Conservation (phyloP, 2,113 vertebrate genomes). For the Murina feae region DNA sequence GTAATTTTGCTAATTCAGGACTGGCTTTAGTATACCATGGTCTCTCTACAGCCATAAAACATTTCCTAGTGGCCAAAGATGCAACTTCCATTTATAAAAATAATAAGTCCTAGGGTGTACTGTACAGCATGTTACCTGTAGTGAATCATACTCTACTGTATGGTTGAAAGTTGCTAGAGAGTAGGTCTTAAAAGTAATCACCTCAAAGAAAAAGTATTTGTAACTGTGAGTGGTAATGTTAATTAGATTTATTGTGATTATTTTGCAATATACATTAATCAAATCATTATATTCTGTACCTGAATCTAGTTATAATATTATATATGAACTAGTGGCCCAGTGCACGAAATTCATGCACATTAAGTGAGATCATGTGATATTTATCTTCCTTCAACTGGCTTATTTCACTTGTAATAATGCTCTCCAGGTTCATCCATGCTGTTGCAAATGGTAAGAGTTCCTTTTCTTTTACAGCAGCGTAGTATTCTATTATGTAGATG, state of each 20-base stretch:
- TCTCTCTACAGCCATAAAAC: not conserved
- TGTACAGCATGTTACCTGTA: not conserved
- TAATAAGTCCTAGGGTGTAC: not conserved
- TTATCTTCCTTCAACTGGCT: too few relatives aligned
- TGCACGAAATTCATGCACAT: too few relatives aligned
- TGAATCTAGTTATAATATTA: not conserved
- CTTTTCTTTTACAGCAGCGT: too few relatives aligned
- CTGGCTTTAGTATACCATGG: not conserved
- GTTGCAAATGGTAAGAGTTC: too few relatives aligned
- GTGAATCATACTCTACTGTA: not conserved
- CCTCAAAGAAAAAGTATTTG: not conserved
- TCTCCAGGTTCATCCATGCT: too few relatives aligned
- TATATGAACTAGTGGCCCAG: not conserved
- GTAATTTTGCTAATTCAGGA: not conserved
- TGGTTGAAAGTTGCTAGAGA: not conserved
- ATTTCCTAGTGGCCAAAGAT: not conserved
- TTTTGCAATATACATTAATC: not conserved
- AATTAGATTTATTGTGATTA: not conserved
- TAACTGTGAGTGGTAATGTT: not conserved
- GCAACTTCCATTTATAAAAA: not conserved
- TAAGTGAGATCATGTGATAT: too few relatives aligned
- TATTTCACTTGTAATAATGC: too few relatives aligned
- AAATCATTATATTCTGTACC: not conserved
- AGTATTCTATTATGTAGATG: too few relatives aligned
- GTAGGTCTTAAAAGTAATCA: not conserved